These are phyloP conservation scores for Chelmon rostratus DNA, from an alignment of 2,797 vertebrate species.

Conservation along the genomic window DNA sequence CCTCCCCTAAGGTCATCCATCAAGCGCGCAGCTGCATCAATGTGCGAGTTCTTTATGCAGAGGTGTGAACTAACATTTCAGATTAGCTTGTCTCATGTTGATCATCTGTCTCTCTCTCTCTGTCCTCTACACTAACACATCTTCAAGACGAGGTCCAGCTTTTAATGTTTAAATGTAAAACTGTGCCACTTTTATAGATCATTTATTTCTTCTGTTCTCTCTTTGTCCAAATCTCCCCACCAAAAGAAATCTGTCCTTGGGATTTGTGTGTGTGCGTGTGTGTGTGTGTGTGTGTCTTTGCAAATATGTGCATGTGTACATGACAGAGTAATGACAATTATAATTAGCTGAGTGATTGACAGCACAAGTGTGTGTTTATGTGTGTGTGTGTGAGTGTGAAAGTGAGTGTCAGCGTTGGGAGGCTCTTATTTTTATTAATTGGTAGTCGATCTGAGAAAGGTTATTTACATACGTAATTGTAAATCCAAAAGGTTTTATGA, in stretches of 20 bases:
- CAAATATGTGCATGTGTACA: not conserved
- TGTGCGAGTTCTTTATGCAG: slow-evolving; percentile 44
- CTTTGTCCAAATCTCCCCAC: not conserved
- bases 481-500: not conserved
- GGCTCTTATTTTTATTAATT: slow-evolving; percentile 22
- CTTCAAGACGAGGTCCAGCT: not conserved
- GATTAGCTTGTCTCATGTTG: slow-evolving; percentile 31
- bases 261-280: not conserved
- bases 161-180: not conserved
- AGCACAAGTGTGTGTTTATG: slow-evolving; percentile 15
- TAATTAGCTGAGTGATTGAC: slow-evolving; percentile 20
- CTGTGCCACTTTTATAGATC: not conserved
- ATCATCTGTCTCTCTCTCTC: slow-evolving; percentile 26
- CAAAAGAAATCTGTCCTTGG: not conserved
- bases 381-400: slow-evolving; percentile 19
- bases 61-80: slow-evolving; percentile 66
- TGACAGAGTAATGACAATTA: not conserved
- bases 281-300: not conserved
- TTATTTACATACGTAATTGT: not conserved
- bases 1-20: slow-evolving; percentile 59
- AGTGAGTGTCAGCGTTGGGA: slow-evolving; percentile 20
- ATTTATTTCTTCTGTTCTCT: not conserved
- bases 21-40: slow-evolving; percentile 49
- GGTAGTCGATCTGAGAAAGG: slow-evolving; percentile 11
- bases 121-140: not conserved